These are phyloP conservation scores for Parnassius apollo DNA, from an alignment of 2,888 invertebrate species.

Conservation along the genomic window DNA sequence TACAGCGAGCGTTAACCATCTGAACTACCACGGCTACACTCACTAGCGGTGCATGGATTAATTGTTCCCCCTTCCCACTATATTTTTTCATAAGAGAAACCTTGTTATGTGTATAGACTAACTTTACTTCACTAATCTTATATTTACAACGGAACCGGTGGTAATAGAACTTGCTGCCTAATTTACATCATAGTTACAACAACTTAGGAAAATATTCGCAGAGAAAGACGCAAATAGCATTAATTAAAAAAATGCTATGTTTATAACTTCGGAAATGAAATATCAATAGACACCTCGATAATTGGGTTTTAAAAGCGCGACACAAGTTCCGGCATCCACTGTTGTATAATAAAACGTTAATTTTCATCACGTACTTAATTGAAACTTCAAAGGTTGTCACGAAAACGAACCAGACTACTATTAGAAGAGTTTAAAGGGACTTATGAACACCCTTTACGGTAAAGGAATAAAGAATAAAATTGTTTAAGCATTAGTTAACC, in stretches of 20 bases:
- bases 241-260: conserved; percentile 7
- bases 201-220: not conserved
- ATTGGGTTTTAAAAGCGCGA: conserved; percentile 33
- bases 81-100: too few relatives aligned
- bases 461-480: conserved; percentile 21
- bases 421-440: conserved; percentile 5
- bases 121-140: too few relatives aligned
- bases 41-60: too few relatives aligned
- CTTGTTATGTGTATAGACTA: too few relatives aligned
- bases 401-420: conserved; percentile 7
- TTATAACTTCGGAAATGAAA: conserved; percentile 31
- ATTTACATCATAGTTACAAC: too few relatives aligned
- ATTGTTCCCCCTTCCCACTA: too few relatives aligned
- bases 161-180: too few relatives aligned
- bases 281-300: conserved; percentile 33
- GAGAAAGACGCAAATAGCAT: not conserved
- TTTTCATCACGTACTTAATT: conserved; percentile 42
- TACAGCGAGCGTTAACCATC: too few relatives aligned
- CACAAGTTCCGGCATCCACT: conserved; percentile 32
- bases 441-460: not conserved
- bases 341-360: conserved; percentile 29
- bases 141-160: too few relatives aligned
- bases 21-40: too few relatives aligned
- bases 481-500: conserved; percentile 2
- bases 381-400: conserved; percentile 35